Evolutionary conservation across 1,140 invertebrate genomes (phyloP).

Genomic region (Gerris buenoi): DNA sequence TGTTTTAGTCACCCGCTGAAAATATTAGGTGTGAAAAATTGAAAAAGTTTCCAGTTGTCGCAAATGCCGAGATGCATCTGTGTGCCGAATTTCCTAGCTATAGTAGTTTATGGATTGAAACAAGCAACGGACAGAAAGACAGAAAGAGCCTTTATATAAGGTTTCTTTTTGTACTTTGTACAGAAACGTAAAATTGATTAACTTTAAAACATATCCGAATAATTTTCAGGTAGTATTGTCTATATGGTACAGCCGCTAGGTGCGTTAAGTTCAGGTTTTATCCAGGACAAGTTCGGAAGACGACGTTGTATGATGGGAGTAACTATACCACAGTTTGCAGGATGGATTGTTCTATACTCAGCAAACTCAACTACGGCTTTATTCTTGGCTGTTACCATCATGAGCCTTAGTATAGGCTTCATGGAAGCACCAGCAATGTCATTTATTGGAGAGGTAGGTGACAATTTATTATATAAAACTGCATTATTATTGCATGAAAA

Average conservation of each 20-base stretch:
- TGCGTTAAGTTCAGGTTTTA: slow-evolving; percentile 21
- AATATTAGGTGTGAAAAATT: no score
- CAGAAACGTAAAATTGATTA: no score
- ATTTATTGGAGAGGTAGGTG: slow-evolving; percentile 38
- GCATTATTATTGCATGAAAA: no score
- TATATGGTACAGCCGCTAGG: slow-evolving; percentile 23
- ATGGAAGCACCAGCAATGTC: slow-evolving; percentile 37
- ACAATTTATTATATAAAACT: background rate
- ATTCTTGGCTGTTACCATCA: slow-evolving; percentile 16
- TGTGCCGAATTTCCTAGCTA: no score
- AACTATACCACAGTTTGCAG: slow-evolving; percentile 22
- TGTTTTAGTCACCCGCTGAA: no score
- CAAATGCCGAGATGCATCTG: no score
- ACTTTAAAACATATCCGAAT: no score
- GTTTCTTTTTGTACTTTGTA: no score
- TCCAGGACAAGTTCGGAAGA: slow-evolving; percentile 19
- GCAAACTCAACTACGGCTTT: slow-evolving; percentile 19
- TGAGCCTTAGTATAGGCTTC: slow-evolving; percentile 30
- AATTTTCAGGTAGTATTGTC: slow-evolving; percentile 22
- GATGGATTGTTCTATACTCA: slow-evolving; percentile 22
- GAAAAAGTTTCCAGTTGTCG: no score
- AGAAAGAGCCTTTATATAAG: no score
- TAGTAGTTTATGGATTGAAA: no score
- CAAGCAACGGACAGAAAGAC: no score
- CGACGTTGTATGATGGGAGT: slow-evolving; percentile 24